Conservation (phyloP, 2,888 invertebrate genomes). For the Latrodectus hesperus region DNA sequence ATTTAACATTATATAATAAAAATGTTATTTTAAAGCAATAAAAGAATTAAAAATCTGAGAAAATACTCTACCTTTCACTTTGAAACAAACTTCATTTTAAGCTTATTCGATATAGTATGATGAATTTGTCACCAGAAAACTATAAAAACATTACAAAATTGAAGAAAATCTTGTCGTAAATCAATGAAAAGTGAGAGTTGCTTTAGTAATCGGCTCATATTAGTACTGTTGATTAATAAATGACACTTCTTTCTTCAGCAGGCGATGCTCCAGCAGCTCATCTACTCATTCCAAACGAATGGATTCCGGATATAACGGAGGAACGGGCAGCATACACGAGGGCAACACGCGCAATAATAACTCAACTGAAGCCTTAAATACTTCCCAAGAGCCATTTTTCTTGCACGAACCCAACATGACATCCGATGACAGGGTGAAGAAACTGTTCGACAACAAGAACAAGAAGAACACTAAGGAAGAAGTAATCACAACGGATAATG, state of each 20-base stretch:
- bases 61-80: no score
- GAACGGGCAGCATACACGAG: slow-evolving; percentile 47
- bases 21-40: no score
- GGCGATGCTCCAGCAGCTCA: slow-evolving; percentile 73
- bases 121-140: no score
- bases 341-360: slow-evolving; percentile 25
- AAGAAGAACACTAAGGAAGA: slow-evolving; percentile 33
- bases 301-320: slow-evolving; percentile 75
- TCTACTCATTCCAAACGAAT: slow-evolving; percentile 74
- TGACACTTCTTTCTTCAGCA: background rate
- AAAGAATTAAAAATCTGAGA: no score
- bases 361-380: slow-evolving; percentile 11
- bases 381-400: slow-evolving; percentile 80
- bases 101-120: no score
- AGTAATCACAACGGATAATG: slow-evolving; percentile 7
- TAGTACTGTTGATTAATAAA: no score
- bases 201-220: no score
- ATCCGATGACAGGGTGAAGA: slow-evolving; percentile 87
- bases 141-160: no score
- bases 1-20: no score
- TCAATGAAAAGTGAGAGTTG: no score
- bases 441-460: slow-evolving; percentile 79
- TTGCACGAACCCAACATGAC: slow-evolving; percentile 88
- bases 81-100: no score
- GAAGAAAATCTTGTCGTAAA: no score